Evolutionary conservation across 2,113 vertebrate genomes (phyloP), one percentile per base, ranked within the genome.

Genomic region (Galeopterus variegatus): DNA sequence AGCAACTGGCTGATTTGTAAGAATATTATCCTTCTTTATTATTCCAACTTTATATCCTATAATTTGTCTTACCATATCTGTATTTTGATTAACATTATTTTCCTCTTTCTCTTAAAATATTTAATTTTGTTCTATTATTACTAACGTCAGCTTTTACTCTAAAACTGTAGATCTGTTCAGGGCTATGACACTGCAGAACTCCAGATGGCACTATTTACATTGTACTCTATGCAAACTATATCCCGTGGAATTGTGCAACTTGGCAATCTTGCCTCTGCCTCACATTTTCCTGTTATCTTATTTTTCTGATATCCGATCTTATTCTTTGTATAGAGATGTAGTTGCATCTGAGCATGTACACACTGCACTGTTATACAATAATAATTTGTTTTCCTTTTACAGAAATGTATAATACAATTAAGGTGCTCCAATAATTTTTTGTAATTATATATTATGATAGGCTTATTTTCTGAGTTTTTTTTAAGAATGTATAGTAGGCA

Each of bases 181-280:
- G 73, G 67, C 80, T 92, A 72, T 82, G 88, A 94, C n/a, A 24
- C 3, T 77, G 50, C 7, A 90, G 80, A 73, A 87, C 93, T 97
- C 80, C 95, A 97, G 96, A 77, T 92, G 93, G 91, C 96, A 95
- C 88, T 96, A 75, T 90, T 82, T 67, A 76, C 70, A 85, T 15
- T 93, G 72, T 80, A 60, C 50, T 75, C 23, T 33, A 56, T 17
- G 21, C 54, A 94, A 65, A 41, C n/a, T n/a, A 64, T 2, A 86
- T 31, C 45, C n/a, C 24, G 41, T n/a, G 36, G 26, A 90, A 83
- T 12, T 15, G 10, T 81, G 52, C 12, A 28, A 76, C 18, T 15
- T 48, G 48, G 62, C 62, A 92, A 56, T 15, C 56, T 62, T 86
- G 60, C 5, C 41, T 88, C 84, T 81, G 79, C 50, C 58, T 95